Evolutionary conservation across 2,113 vertebrate species (phyloP).

Genomic region (Apteryx owenii): DNA sequence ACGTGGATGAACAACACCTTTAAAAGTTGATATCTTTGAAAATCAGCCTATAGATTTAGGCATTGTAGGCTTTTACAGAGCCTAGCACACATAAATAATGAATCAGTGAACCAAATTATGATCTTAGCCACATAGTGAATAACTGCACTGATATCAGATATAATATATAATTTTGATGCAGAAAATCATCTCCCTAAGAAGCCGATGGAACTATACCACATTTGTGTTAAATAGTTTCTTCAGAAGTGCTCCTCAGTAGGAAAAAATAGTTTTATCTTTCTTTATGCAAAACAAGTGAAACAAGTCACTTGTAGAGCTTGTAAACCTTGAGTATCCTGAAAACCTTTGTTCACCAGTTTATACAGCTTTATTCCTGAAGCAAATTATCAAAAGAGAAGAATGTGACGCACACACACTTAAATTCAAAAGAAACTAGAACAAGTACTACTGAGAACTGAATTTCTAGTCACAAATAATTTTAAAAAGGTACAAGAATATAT

Average conservation of each 20-base stretch:
- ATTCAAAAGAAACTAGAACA: background rate
- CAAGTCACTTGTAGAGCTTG: background rate
- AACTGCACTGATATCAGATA: background rate
- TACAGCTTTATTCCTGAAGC: background rate
- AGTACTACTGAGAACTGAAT: background rate
- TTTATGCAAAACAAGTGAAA: background rate
- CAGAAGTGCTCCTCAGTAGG: background rate
- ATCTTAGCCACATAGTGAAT: background rate
- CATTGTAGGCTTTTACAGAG: background rate
- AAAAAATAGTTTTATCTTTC: background rate
- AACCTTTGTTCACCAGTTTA: background rate
- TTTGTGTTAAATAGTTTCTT: background rate
- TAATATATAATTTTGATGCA: background rate
- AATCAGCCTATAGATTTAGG: background rate
- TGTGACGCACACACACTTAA: no score
- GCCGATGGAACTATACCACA: background rate
- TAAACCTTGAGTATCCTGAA: background rate
- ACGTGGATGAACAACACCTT: fast-evolving
- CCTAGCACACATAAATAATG: background rate
- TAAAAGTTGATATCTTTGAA: background rate
- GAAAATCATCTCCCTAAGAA: background rate
- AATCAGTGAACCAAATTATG: background rate
- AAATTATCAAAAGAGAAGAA: background rate
- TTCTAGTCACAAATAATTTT: background rate
- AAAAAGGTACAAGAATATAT: background rate